These are phyloP conservation scores for Pithys albifrons DNA, from an alignment of 2,113 vertebrate species.

Conservation along the genomic window DNA sequence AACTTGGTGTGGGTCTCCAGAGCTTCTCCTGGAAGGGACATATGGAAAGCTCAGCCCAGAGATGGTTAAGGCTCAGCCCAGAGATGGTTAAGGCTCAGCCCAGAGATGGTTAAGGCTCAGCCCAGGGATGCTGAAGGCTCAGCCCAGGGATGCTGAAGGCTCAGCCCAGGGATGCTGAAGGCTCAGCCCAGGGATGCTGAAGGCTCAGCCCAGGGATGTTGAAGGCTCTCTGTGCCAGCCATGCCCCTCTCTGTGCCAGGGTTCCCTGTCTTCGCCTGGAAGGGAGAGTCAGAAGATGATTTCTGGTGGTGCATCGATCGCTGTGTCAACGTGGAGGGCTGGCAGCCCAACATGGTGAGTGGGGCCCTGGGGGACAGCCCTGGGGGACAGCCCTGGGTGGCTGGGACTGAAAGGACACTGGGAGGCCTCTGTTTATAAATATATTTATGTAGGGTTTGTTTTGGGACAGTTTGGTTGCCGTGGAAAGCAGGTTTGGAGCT, in stretches of 20 bases:
- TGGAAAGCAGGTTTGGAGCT: neutral
- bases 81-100: neutral
- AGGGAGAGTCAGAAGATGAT: constrained; percentile 97
- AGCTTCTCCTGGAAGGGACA: neutral
- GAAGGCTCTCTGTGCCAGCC: too few relatives aligned
- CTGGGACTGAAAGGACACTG: too few relatives aligned
- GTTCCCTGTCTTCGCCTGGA: constrained; percentile 97
- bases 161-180: too few relatives aligned
- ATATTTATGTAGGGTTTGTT: neutral
- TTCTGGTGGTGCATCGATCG: constrained; percentile 99
- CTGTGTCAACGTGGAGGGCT: constrained; percentile 96
- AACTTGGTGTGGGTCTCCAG: neutral
- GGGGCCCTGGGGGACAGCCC: neutral
- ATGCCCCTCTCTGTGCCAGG: constrained; percentile 65
- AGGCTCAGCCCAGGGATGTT: neutral
- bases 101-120: too few relatives aligned
- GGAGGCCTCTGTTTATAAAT: neutral
- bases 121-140: neutral
- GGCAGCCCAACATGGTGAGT: constrained; percentile 98
- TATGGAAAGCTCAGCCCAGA: neutral
- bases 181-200: neutral
- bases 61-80: neutral
- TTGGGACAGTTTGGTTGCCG: neutral
- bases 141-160: neutral
- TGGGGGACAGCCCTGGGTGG: too few relatives aligned